Base-by-base conservation (phyloP, 2,888 invertebrate species). In the Lasioglossum marginatum region DNA sequence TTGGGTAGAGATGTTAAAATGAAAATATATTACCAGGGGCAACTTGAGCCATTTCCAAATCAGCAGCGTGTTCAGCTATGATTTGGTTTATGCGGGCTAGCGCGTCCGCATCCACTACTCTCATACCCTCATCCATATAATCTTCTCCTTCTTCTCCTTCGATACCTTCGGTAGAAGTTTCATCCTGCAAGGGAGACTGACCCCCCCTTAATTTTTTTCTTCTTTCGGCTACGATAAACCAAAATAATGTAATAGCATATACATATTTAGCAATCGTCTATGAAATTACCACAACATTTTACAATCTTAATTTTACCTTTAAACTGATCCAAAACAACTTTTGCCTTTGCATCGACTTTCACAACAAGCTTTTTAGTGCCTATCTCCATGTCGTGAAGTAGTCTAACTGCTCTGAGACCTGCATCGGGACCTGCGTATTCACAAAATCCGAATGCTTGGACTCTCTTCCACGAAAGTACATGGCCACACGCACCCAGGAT, bases 371-470 rank as follows among this genome's bases (percentile, higher is more conserved):
- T 97, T 95, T 98, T 99, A 91, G 98, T 99, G 82, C 98, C 98
- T 77, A 99, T 97, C 95, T 97, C 97, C 95, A 98, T 97, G 92
- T 99, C 98, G 95, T 99, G 99, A 48, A 99, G 96, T 89, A 99
- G 96, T 71, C 98, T 96, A 88, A 99, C 98, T 89, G 99, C 99
- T 89, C 99, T 96, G 91, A 99, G 96, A 66, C 99, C 99, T 34
- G 99, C 98, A 95, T 99, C 99, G 31, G 99, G 99, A 83, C 98
- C 97, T 90, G 98, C 98, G 95, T 98, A 98, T 96, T 99, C 99
- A 96, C 99, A 99, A 96, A 99, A 99, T 16, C 99, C 99, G 95
- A 99, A 99, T 1, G 98, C 98, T 95, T 99, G 98, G 31, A 99
- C 99, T 85, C 99, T 97, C 95, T 99, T 99, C 99, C 99, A 99